Evolutionary conservation across 53 echinoderm and acorn worm genomes (phyloP).

Genomic region (Hippasteria phrygiana): DNA sequence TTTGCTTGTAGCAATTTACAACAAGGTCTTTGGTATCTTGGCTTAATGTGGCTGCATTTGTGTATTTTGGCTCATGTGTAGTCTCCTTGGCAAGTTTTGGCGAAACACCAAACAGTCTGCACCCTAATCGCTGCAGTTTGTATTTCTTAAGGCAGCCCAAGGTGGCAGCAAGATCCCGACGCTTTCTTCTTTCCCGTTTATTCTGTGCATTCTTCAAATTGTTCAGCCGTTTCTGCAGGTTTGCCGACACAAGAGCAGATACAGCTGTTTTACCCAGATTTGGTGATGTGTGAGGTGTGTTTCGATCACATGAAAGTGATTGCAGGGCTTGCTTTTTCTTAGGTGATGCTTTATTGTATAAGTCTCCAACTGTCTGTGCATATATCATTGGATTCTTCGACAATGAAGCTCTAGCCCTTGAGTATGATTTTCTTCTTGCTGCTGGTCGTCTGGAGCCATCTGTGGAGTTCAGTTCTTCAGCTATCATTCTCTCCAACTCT

Average conservation of each 20-base stretch:
- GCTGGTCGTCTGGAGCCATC: background rate
- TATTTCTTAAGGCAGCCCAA: conserved; percentile 45
- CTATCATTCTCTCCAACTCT: conserved; percentile 36
- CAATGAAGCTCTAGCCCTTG: background rate
- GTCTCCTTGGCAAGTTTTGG: conserved; percentile 55
- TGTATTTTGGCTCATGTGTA: background rate
- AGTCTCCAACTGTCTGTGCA: background rate
- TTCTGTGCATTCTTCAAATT: background rate
- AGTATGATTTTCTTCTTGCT: background rate
- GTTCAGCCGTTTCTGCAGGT: conserved; percentile 17
- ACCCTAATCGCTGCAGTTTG: conserved; percentile 54
- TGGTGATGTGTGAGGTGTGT: background rate
- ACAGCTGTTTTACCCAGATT: conserved; percentile 4
- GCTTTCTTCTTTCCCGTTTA: background rate
- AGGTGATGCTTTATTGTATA: background rate
- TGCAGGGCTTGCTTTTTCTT: conserved; percentile 1
- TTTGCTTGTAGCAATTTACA: background rate
- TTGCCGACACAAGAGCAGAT: background rate
- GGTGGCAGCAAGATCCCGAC: background rate
- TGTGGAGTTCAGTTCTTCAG: conserved; percentile 4
- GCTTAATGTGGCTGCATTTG: conserved; percentile 9
- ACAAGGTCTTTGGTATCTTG: conserved; percentile 11
- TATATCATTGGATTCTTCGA: background rate
- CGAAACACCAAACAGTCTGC: conserved; percentile 39
- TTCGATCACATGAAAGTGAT: background rate